These are phyloP conservation scores for Amphipoea lucens DNA, from an alignment of 2,888 invertebrate genomes.

Conservation along the genomic window DNA sequence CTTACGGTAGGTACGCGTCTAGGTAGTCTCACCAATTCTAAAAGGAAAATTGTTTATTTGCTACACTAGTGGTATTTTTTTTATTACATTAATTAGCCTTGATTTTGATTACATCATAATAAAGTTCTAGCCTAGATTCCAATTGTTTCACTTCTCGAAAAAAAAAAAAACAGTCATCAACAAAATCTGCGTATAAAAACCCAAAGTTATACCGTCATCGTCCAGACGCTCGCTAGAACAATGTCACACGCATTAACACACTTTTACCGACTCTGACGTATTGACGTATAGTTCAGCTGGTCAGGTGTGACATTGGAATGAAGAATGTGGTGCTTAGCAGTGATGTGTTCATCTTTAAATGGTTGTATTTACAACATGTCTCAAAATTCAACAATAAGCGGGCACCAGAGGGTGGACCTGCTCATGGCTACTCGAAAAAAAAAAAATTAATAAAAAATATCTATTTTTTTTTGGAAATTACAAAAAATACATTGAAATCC, in stretches of 20 bases:
- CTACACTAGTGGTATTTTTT: background rate
- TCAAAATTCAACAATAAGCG: no score
- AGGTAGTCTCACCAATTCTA: no score
- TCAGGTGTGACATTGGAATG: slow-evolving; percentile 11
- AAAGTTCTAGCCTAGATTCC: background rate
- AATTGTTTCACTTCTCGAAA: background rate
- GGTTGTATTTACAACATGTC: background rate
- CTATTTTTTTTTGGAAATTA: no score
- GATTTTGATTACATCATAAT: background rate
- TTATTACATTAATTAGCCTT: background rate
- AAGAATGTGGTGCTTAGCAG: slow-evolving; percentile 6
- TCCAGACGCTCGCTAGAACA: slow-evolving; percentile 50
- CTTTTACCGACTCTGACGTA: slow-evolving; percentile 55
- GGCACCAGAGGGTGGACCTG: no score
- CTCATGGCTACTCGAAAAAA: no score
- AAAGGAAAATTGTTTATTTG: background rate
- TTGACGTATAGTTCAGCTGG: slow-evolving; percentile 16
- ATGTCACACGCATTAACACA: slow-evolving; percentile 68
- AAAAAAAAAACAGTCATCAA: background rate
- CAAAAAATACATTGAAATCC: no score
- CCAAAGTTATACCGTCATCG: slow-evolving; percentile 21
- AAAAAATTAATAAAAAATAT: no score
- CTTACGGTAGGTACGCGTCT: no score
- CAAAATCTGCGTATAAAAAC: slow-evolving; percentile 9
- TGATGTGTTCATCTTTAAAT: background rate